Conservation (phyloP, 1,140 invertebrate genomes). For the Drosophila yakuba region DNA sequence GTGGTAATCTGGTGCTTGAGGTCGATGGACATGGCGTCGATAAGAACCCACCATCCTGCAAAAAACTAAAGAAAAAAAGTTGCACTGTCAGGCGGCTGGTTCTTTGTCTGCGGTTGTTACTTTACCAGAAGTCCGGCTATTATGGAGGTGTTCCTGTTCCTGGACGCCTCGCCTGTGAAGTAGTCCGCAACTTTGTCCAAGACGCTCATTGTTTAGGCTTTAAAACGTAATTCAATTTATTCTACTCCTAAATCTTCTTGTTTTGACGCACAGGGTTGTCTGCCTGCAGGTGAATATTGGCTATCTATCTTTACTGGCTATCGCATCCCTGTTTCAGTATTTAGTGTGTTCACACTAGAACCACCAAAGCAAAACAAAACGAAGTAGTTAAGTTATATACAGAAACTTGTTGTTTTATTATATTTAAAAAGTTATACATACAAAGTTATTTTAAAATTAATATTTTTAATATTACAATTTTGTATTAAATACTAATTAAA, state of each 20-base stretch:
- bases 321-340: not conserved
- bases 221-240: constrained; percentile 32
- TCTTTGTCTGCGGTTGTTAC: not conserved
- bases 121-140: constrained; percentile 93
- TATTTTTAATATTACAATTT: too few relatives aligned
- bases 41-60: constrained; percentile 98
- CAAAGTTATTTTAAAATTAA: too few relatives aligned
- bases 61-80: constrained; percentile 89
- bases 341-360: not conserved
- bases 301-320: not conserved
- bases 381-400: not conserved
- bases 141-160: constrained; percentile 94
- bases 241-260: constrained; percentile 17
- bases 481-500: too few relatives aligned
- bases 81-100: constrained; percentile 2
- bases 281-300: not conserved
- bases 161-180: constrained; percentile 87
- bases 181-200: constrained; percentile 62
- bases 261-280: constrained; percentile 27
- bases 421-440: not conserved
- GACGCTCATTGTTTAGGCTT: constrained; percentile 61
- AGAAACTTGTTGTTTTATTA: not conserved
- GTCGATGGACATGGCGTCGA: constrained; percentile 95
- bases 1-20: constrained; percentile 86
- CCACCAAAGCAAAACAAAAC: not conserved